These are phyloP conservation scores for Nasalis larvatus DNA, from an alignment of 2,113 vertebrate species.

Conservation along the genomic window DNA sequence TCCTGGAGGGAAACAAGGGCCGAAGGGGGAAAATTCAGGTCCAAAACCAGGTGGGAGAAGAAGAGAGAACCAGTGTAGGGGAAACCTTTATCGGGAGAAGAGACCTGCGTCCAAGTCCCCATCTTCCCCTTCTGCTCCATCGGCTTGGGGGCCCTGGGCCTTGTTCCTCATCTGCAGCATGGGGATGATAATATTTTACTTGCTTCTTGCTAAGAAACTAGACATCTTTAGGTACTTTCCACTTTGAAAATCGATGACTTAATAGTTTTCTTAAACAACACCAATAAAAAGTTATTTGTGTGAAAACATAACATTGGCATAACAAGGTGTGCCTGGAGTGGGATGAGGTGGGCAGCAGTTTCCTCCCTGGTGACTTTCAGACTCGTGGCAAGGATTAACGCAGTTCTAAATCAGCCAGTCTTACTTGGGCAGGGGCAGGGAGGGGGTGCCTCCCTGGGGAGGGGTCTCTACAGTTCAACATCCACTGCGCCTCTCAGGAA, in stretches of 20 bases:
- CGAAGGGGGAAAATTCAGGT: background rate
- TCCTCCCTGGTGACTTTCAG: background rate
- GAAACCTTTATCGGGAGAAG: background rate
- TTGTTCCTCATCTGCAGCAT: background rate
- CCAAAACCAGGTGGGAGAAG: background rate
- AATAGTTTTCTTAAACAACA: background rate
- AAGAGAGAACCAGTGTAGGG: too few relatives aligned
- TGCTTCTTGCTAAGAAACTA: background rate
- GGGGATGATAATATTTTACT: background rate
- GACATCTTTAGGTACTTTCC: background rate
- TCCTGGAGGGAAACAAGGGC: background rate
- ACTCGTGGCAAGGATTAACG: background rate
- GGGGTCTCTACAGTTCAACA: background rate
- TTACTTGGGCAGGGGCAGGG: background rate
- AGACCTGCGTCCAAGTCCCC: too few relatives aligned
- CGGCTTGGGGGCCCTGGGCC: background rate
- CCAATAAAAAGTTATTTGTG: slow-evolving; percentile 54
- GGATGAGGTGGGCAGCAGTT: background rate
- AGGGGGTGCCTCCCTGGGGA: background rate
- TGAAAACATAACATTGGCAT: slow-evolving; percentile 43
- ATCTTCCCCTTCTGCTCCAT: too few relatives aligned
- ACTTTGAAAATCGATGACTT: slow-evolving; percentile 50
- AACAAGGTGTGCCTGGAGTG: background rate
- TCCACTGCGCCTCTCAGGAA: background rate
- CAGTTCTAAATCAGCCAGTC: background rate